Conservation (phyloP, 2,113 vertebrate species). For the Morone chrysops region DNA sequence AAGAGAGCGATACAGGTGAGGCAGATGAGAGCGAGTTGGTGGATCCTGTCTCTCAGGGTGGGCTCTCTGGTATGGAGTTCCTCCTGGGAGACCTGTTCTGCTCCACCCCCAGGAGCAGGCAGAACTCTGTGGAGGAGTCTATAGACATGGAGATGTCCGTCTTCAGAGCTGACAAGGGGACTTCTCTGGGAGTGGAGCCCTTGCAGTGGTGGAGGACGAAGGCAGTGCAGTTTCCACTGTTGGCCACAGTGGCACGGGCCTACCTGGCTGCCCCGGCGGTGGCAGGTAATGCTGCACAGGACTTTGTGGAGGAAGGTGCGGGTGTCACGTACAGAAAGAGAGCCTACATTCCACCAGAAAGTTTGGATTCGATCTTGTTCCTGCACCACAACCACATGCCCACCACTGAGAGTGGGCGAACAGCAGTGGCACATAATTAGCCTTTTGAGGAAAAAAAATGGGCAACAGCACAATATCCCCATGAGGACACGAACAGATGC, state of each 20-base stretch:
- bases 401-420: neutral
- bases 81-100: slow-evolving; percentile 82
- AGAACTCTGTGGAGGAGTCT: slow-evolving; percentile 78
- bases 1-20: slow-evolving; percentile 48
- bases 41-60: slow-evolving; percentile 27
- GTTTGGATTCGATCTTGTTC: slow-evolving; percentile 80
- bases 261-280: slow-evolving; percentile 80
- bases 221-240: slow-evolving; percentile 78
- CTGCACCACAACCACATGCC: slow-evolving; percentile 79
- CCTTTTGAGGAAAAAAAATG: neutral
- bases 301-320: slow-evolving; percentile 62
- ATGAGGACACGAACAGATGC: neutral
- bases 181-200: slow-evolving; percentile 79
- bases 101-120: slow-evolving; percentile 51
- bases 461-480: neutral
- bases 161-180: slow-evolving; percentile 79
- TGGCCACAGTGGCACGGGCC: slow-evolving; percentile 74
- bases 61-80: slow-evolving; percentile 82
- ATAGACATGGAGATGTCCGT: slow-evolving; percentile 81
- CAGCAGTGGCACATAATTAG: neutral
- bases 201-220: slow-evolving; percentile 85
- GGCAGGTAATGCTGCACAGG: slow-evolving; percentile 62
- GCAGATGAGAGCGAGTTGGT: slow-evolving; percentile 31
- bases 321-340: slow-evolving; percentile 64
- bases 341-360: slow-evolving; percentile 75